Evolutionary conservation across 2,113 vertebrate genomes (phyloP).

Genomic region (Tapirus terrestris): DNA sequence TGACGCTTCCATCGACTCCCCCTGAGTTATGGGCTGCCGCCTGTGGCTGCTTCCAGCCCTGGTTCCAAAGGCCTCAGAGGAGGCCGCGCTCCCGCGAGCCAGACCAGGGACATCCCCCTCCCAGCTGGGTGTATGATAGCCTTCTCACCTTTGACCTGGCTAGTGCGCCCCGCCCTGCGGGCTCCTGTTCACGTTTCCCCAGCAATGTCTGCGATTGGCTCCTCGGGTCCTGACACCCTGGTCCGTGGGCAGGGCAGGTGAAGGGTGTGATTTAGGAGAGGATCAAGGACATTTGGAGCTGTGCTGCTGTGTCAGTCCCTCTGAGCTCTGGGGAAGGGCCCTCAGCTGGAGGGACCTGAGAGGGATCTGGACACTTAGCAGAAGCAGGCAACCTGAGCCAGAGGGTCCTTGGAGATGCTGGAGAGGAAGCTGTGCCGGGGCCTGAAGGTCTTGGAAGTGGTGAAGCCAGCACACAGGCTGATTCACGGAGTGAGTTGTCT

Average conservation of each 20-base stretch:
- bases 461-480: fast-evolving
- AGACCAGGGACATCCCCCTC: background rate
- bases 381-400: background rate
- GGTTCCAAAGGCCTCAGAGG: background rate
- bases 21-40: background rate
- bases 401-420: background rate
- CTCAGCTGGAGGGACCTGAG: background rate
- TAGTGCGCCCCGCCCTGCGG: background rate
- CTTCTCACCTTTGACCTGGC: background rate
- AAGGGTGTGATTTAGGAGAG: background rate
- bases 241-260: background rate
- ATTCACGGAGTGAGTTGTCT: background rate
- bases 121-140: no score
- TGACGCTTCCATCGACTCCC: slow-evolving; percentile 45
- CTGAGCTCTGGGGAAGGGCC: background rate
- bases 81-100: background rate
- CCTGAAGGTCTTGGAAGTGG: no score
- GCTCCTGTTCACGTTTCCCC: background rate
- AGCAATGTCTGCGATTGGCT: no score
- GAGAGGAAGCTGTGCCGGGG: fast-evolving
- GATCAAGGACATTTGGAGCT: background rate
- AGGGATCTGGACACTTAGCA: background rate
- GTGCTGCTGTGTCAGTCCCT: background rate
- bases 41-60: background rate
- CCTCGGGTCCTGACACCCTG: background rate